Evolutionary conservation across 2,888 invertebrate genomes (phyloP).

Genomic region (Choreutis nemorana): DNA sequence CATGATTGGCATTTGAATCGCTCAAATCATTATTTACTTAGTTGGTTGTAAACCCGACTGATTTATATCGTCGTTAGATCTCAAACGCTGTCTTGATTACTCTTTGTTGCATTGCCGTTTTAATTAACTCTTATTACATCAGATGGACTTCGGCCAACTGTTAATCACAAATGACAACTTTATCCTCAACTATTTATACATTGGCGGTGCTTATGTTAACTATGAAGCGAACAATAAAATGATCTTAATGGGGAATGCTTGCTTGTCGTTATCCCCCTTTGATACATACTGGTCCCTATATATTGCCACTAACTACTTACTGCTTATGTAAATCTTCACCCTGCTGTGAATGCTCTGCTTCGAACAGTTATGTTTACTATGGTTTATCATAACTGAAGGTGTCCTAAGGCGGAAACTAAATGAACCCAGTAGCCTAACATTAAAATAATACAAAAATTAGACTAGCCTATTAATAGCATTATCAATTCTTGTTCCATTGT

Average conservation of each 20-base stretch:
- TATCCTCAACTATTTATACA: constrained; percentile 4
- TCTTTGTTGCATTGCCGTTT: constrained; percentile 9
- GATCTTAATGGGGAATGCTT: constrained; percentile 34
- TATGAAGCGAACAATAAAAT: constrained; percentile 12
- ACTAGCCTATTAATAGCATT: not conserved
- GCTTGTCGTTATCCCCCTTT: constrained; percentile 37
- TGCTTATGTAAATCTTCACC: constrained; percentile 57
- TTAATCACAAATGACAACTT: constrained; percentile 4
- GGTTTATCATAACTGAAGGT: too few species aligned
- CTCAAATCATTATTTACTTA: constrained; percentile 24
- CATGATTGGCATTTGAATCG: constrained; percentile 34
- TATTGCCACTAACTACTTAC: constrained; percentile 65
- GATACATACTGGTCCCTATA: constrained; percentile 44
- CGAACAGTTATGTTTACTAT: constrained; percentile 35
- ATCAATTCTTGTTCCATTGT: constrained; percentile 26
- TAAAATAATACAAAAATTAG: too few species aligned
- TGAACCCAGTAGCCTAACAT: not conserved
- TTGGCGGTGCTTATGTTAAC: constrained; percentile 5
- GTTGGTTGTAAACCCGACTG: constrained; percentile 15
- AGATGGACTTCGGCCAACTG: constrained; percentile 14
- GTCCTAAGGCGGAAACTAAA: too few species aligned
- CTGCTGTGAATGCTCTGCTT: constrained; percentile 65
- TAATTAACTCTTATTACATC: constrained; percentile 15
- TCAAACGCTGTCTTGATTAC: constrained; percentile 5
- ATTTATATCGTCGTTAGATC: constrained; percentile 17